Base-by-base conservation (phyloP, 2,797 vertebrate genomes). In the Staurois parvus region DNA sequence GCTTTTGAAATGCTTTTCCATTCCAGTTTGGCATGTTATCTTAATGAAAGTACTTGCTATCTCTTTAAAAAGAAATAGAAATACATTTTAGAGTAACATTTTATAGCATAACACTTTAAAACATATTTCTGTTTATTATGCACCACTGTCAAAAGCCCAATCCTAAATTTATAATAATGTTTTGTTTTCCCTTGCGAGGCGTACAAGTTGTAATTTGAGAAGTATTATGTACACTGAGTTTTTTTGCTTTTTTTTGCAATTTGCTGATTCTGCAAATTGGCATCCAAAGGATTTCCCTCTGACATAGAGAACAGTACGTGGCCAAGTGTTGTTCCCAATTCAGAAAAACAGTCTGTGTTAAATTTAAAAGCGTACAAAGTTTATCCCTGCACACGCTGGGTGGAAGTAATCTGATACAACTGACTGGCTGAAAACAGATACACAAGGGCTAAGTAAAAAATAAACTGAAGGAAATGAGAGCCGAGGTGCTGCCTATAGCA, bases 271-370 rank as follows among this genome's bases (percentile, higher is more conserved):
- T 83, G 69, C 79, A 24, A 70, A 86, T 15, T 4, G 30, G 21
- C 69, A 77, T 74, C 74, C 62, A 81, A 62, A 84, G 28, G 67
- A 88, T 48, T 90, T 90, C 85, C 70, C 30, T 87, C 29, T 88
- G 68, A 85, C 83, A n/a, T 0, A 83, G 17, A 11, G 3, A 67
- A 11, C 24, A 81, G 84, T 34, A 17, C 12, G 9, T 9, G 88
- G 72, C 59, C 77, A 88, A 88, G 67, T 74, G 40, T 15, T 74
- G 40, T 15, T 86, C 5, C 29, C 69, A 11, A 56, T 82, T 52
- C 48, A 30, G 4, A 4, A 70, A 15, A 85, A 8, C 8, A 17
- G 0, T 7, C 59, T 59, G 24, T 26, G 19, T n/a, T n/a, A 29
- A 72, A 13, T n/a, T 5, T 72, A 26, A 26, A 40, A n/a, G 70